Evolutionary conservation across 2,113 vertebrate genomes (phyloP), one percentile per base, ranked within the genome.

Genomic region (Arenaria interpres): DNA sequence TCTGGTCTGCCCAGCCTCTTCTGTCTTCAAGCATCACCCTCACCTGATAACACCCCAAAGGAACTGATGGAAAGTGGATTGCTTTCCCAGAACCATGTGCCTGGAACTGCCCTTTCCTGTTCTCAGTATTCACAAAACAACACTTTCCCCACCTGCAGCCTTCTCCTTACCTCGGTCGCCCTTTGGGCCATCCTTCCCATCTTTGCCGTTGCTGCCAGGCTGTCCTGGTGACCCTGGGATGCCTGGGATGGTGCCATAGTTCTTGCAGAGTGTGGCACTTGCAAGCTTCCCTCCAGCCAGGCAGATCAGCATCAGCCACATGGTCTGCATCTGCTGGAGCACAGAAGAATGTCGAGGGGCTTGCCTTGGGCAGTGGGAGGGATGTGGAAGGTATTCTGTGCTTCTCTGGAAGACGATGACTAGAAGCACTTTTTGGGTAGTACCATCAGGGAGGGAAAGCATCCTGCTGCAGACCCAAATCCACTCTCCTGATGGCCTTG

Each of bases 151-250:
- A 48, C 12, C 59, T 71, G 48, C 33, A 60, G 12, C 24, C 4
- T 74, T 19, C 25, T 32, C 25, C 77, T 96, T 98, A 99, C 99
- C 99, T 98, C 8, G 90, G 2, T 98, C 98, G 1, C 99, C 99
- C 69, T 98, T 99, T 19, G 4, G 71, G 41, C 99, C 99, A 0
- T 94, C 94, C 10, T 19, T n/a, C 28, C 99, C 99, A 6, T 99
- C 98, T 45, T 30, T 93, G 78, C 99, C 99, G 1, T 98, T 93
- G 2, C 84, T 22, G 46, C 99, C 99, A 6, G 98, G 98, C 19
- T 25, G 8, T 18, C 99, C 99, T 6, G 99, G 99, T 33, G 97
- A 54, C 10, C 99, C 99, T 0, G 98, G 99, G 53, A 91, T 94
- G 14, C 99, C 99, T 4, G 98, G 98, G 51, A 98, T 97, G 59